Evolutionary conservation across 2,797 vertebrate genomes (phyloP), one percentile per base, ranked within the genome.

Genomic region (Anguilla marmorata): DNA sequence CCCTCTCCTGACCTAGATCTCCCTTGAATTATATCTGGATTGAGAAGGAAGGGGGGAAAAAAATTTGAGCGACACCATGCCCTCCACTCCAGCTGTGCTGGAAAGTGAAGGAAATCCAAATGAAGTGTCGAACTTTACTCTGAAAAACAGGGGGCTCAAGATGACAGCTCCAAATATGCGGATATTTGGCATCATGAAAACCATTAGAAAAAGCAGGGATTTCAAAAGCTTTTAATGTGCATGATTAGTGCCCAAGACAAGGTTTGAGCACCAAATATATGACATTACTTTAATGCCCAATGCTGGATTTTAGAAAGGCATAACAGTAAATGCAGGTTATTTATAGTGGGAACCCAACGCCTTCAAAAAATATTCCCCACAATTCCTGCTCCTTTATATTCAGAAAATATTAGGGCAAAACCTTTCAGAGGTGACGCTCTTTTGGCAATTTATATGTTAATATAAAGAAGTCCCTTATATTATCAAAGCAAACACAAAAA

Each of bases 1-100:
- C 87, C 84, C 60, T 72, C 90, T 90, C 93, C 91, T 91, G 91
- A 92, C 92, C 93, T 33, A 91, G n/a, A 93, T 93, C 91, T 89
- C 87, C 88, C 87, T 90, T 88, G 89, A 92, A 92, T 91, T 93
- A 89, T 91, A 92, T 88, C 85, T 87, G 63, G 52, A 84, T 54
- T 60, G 86, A 89, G 84, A 60, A 6, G 54, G n/a, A 5, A 84
- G 54, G 33, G 14, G 7, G 12, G 69, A 80, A n/a, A 83, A 74
- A 41, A 74, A n/a, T 76, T 85, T 41, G 86, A 89, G 85, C 79
- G 89, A 91, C 90, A 88, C 90, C 91, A 91, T 63, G 63, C 48
- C 88, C 66, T 88, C 91, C 0, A 41, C 87, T 19, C 89, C 90
- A 91, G 90, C 89, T 91, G 90, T 91, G 88, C 89, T 69, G 86